Conservation (phyloP, 2,888 invertebrate genomes). For the Drosophila maculinotata region DNA sequence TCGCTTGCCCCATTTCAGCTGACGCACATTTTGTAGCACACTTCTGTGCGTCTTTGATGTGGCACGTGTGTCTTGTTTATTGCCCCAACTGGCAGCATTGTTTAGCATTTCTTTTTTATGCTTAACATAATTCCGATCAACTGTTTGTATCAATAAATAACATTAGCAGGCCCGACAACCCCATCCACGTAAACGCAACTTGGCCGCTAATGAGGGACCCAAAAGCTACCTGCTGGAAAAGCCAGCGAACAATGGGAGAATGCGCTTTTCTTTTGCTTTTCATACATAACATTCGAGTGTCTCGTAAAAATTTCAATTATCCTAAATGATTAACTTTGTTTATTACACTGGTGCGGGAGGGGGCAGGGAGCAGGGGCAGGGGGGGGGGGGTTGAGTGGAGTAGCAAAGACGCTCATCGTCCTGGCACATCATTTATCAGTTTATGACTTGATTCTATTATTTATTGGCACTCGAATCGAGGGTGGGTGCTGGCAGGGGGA, state of each 20-base stretch:
- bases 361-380: neutral
- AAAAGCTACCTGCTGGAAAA: conserved; percentile 50
- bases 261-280: conserved; percentile 6
- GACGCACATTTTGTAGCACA: conserved; percentile 36
- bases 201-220: conserved; percentile 58
- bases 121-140: conserved; percentile 67
- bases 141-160: conserved; percentile 68
- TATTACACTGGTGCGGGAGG: conserved; percentile 60
- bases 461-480: conserved; percentile 76
- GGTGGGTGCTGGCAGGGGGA: conserved; percentile 10
- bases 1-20: conserved; percentile 22
- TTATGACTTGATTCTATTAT: conserved; percentile 83
- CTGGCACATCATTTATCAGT: conserved; percentile 76
- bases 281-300: conserved; percentile 65
- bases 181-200: neutral
- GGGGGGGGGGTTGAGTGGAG: neutral
- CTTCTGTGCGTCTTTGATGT: conserved; percentile 31
- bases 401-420: conserved; percentile 21
- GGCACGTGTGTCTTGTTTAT: conserved; percentile 46
- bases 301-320: conserved; percentile 83
- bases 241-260: neutral
- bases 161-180: conserved; percentile 27
- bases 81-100: conserved; percentile 24
- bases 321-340: conserved; percentile 83
- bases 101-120: conserved; percentile 33